These are phyloP conservation scores for sheep (Ovis aries) DNA, from an alignment of 2,113 vertebrate species.

Conservation along the genomic window ARS-UI_Ramb_v3.0 NC_056068.1:50190001-50190500, in stretches of 20 bases:
- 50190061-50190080: background rate
- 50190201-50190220: background rate
- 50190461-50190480: conserved; percentile 63
- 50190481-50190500: conserved; percentile 70
- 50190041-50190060: background rate
- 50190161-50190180: too few relatives aligned
- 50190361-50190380: background rate
- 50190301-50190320: background rate
- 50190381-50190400: background rate
- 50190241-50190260: background rate
- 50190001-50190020: background rate
- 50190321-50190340: background rate
- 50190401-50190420: background rate
- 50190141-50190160: background rate
- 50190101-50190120: background rate
- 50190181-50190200: background rate
- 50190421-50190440: background rate
- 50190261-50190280: background rate
- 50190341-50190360: background rate
- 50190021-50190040: background rate
- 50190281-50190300: background rate
- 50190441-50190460: background rate
- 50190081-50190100: background rate
- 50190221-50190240: background rate
- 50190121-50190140: background rate